Evolutionary conservation across 2,113 vertebrate species (phyloP).

Genomic region (Chascanopsetta lugubris): DNA sequence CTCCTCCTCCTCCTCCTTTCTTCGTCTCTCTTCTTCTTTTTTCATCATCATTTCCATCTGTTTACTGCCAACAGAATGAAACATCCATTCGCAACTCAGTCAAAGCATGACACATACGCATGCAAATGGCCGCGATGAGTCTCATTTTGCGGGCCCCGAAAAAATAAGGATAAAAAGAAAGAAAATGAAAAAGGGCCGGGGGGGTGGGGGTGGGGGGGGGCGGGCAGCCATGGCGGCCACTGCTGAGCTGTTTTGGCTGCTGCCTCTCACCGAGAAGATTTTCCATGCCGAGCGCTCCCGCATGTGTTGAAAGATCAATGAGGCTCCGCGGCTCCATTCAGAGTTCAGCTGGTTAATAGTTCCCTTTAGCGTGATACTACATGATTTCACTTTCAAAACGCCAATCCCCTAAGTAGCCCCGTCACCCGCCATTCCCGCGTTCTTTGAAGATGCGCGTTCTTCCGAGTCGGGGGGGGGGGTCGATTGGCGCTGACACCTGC

Average conservation of each 20-base stretch:
- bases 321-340: constrained; percentile 21
- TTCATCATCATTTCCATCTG: constrained; percentile 46
- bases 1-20: constrained; percentile 49
- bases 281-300: neutral
- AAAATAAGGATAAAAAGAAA: constrained; percentile 12
- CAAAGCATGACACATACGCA: constrained; percentile 14
- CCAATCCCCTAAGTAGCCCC: constrained; percentile 31
- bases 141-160: constrained; percentile 15
- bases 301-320: constrained; percentile 23
- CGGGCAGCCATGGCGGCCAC: constrained; percentile 48
- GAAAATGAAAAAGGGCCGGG: no score
- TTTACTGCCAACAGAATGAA: constrained; percentile 40
- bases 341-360: constrained; percentile 50
- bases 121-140: constrained; percentile 25
- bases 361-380: constrained; percentile 42
- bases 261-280: constrained; percentile 21
- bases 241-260: constrained; percentile 35
- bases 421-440: constrained; percentile 41
- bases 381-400: constrained; percentile 59
- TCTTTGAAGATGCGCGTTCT: constrained; percentile 36
- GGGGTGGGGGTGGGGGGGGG: no score
- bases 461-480: neutral
- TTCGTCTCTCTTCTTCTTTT: neutral
- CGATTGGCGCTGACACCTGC: constrained; percentile 27
- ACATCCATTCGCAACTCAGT: constrained; percentile 11